A percentile compares a stretch with the other conserved stretches of the same genome.
Evolutionary conservation across 1,140 invertebrate genomes (phyloP).

Genomic region (Cyclargus thomasi): DNA sequence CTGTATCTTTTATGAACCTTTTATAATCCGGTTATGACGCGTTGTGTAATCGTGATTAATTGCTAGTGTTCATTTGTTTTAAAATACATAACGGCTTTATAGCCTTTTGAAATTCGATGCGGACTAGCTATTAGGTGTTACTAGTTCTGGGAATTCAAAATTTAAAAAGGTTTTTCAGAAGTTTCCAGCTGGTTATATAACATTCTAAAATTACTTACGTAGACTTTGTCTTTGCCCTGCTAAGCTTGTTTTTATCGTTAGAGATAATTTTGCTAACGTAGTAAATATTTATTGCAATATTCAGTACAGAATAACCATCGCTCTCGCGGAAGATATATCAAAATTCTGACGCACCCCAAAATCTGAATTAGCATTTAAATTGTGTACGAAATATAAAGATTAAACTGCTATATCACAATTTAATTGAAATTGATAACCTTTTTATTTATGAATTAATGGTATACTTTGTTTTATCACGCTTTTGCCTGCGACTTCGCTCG

Average conservation of each 20-base stretch:
- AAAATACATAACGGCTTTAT: not conserved
- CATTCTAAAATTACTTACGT: no score
- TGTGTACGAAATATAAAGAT: constrained; percentile 8
- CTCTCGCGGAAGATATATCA: not conserved
- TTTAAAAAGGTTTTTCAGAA: no score
- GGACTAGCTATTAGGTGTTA: no score
- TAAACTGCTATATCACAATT: not conserved
- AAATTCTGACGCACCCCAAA: not conserved
- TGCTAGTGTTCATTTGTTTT: not conserved
- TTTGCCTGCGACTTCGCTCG: no score
- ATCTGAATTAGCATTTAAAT: constrained; percentile 9
- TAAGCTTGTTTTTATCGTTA: no score
- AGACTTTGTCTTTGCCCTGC: no score
- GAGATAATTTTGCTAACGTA: not conserved
- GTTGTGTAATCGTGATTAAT: not conserved
- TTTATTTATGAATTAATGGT: not conserved
- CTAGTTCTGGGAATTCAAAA: no score
- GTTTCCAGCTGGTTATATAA: no score
- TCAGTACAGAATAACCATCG: not conserved
- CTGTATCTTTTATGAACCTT: constrained; percentile 8
- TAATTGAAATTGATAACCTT: not conserved
- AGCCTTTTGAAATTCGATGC: no score
- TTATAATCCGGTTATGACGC: not conserved
- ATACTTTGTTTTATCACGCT: no score
- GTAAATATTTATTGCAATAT: not conserved